Base-by-base conservation (phyloP, 2,888 invertebrate genomes). In the Aspidiotus rigidus region DNA sequence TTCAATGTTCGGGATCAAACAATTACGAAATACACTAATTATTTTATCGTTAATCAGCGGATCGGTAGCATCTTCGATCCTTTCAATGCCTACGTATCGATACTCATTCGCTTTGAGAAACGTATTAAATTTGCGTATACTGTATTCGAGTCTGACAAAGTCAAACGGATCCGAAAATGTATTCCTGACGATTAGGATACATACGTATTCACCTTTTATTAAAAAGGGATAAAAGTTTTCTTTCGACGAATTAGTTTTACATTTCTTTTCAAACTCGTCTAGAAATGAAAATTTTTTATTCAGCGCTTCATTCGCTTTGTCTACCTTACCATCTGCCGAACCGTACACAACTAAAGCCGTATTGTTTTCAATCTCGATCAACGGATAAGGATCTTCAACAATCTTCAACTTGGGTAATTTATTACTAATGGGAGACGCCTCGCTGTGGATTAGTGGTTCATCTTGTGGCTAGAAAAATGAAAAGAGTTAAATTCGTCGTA, bases 1-100 rank as follows among this genome's bases (percentile, higher is more conserved):
- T 6, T 49, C n/a, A 13, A 49, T 6, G 10, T 2, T 49, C 10
- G 49, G 2, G n/a, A n/a, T 49, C 49, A 49, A 49, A n/a, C n/a
- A 2, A 11, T 49, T n/a, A 49, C 49, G 49, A n/a, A 49, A 49
- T 49, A 49, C 49, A 49, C 11, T 49, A 49, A 49, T 49, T 49
- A 49, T 49, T 49, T 49, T 49, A 49, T 49, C 49, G 49, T 49
- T 49, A 13, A 49, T 49, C 49, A 49, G n/a, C n/a, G 49, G 49
- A 49, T 49, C 49, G 10, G 10, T n/a, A 6, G 10, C n/a, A 49
- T 49, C 49, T 11, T 11, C n/a, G 49, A 49, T 49, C n/a, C 49
- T 49, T n/a, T 49, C 49, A 6, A 49, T 49, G 49, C 11, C 49
- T 11, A 49, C 49, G 49, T 49, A n/a, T n/a, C 11, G 49, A n/a